Evolutionary conservation across 2,113 vertebrate genomes (phyloP).

Genomic region (Tenrec ecaudatus): DNA sequence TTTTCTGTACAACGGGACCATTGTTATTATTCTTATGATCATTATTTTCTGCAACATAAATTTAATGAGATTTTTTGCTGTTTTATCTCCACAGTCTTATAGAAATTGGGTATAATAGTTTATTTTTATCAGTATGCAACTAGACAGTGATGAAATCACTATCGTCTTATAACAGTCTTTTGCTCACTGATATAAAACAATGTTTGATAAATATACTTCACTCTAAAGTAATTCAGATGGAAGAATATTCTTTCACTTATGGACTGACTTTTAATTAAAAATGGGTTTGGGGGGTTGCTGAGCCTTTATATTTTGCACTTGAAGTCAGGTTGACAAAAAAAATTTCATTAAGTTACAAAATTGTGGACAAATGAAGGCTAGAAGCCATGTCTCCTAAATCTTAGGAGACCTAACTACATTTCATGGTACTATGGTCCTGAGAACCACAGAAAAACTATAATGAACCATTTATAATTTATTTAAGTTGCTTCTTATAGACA

Average conservation of each 20-base stretch:
- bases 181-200: constrained; percentile 15
- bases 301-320: constrained; percentile 1
- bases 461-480: constrained; percentile 37
- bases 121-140: constrained; percentile 31
- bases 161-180: constrained; percentile 15
- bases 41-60: neutral
- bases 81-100: neutral
- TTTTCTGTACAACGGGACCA: neutral
- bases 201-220: constrained; percentile 37
- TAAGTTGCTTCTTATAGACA: neutral
- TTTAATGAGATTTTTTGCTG: constrained; percentile 46
- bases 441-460: neutral
- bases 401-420: neutral
- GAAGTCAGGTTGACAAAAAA: constrained; percentile 7
- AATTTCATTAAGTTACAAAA: neutral
- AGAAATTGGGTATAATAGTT: constrained; percentile 23
- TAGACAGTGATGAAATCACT: constrained; percentile 28
- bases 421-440: neutral
- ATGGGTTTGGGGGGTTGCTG: neutral
- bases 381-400: neutral
- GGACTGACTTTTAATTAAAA: too few relatives aligned
- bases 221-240: constrained; percentile 58
- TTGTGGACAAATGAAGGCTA: constrained; percentile 19
- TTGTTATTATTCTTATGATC: neutral
- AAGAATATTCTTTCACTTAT: neutral